Conservation (phyloP, 2,797 vertebrate genomes). For the Podargus strigoides region DNA sequence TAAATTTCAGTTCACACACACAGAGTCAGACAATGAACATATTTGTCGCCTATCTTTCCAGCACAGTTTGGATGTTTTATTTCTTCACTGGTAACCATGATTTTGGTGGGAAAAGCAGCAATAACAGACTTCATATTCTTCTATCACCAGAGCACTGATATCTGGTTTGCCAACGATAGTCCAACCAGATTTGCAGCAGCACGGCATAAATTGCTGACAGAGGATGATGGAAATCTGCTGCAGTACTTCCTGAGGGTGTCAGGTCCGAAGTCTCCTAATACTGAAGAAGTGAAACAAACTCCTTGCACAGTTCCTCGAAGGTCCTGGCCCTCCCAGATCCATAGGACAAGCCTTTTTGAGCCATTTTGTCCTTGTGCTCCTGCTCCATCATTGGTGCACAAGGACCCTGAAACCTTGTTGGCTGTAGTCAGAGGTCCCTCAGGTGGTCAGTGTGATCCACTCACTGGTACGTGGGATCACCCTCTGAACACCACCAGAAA, state of each 20-base stretch:
- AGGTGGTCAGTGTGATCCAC: not conserved
- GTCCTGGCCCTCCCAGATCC: not conserved
- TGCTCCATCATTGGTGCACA: not conserved
- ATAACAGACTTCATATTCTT: not conserved
- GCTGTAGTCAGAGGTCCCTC: not conserved
- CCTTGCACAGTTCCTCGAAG: not conserved
- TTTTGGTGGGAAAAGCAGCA: not conserved
- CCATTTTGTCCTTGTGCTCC: not conserved
- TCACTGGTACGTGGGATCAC: not conserved
- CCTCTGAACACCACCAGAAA: not conserved
- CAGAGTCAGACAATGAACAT: not conserved
- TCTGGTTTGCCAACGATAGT: not conserved
- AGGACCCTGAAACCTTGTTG: not conserved
- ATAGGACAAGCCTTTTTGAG: not conserved
- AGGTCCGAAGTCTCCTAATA: not conserved
- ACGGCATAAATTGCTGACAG: not conserved
- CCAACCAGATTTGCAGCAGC: not conserved
- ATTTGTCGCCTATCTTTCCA: not conserved
- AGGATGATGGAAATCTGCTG: not conserved
- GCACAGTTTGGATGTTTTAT: not conserved
- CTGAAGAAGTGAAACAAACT: not conserved
- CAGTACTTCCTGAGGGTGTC: not conserved
- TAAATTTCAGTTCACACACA: not conserved
- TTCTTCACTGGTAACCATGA: not conserved
- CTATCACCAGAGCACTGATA: not conserved